Conservation (phyloP, 2,797 vertebrate genomes). For the Ataeniobius toweri region DNA sequence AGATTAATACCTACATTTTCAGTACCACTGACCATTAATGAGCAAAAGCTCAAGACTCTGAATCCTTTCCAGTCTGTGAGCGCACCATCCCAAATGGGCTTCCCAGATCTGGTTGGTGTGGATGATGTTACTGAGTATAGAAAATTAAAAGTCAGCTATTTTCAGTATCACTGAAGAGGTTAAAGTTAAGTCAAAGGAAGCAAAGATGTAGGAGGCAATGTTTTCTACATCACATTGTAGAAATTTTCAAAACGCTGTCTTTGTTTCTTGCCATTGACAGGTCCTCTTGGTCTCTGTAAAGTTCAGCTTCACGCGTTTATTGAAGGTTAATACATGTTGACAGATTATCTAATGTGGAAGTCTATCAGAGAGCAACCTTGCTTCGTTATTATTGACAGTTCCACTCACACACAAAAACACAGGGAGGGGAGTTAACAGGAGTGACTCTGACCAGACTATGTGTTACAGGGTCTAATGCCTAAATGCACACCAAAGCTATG, state of each 20-base stretch:
- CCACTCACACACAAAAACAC: slow-evolving; percentile 14
- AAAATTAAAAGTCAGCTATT: not conserved
- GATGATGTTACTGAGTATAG: not conserved
- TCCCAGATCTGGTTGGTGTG: no score
- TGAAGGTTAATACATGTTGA: slow-evolving; percentile 56
- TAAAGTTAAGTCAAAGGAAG: not conserved
- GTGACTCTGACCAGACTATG: slow-evolving; percentile 44
- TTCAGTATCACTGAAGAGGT: not conserved
- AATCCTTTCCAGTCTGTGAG: not conserved
- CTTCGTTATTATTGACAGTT: slow-evolving; percentile 61
- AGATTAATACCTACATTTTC: not conserved
- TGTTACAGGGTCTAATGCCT: slow-evolving; percentile 10
- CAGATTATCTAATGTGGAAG: slow-evolving; percentile 58
- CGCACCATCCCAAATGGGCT: no score
- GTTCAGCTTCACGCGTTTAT: slow-evolving; percentile 37
- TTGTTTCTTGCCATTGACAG: slow-evolving; percentile 29
- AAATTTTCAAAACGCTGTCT: slow-evolving; percentile 26
- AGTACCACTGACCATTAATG: not conserved
- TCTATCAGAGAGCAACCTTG: slow-evolving; percentile 51
- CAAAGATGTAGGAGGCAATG: not conserved
- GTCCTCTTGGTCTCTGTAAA: slow-evolving; percentile 30
- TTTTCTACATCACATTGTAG: not conserved
- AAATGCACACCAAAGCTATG: slow-evolving; percentile 9
- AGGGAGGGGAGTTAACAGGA: slow-evolving; percentile 28
- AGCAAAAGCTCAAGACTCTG: not conserved